Conservation (phyloP, 2,888 invertebrate species). For the Petrolisthes manimaculis region DNA sequence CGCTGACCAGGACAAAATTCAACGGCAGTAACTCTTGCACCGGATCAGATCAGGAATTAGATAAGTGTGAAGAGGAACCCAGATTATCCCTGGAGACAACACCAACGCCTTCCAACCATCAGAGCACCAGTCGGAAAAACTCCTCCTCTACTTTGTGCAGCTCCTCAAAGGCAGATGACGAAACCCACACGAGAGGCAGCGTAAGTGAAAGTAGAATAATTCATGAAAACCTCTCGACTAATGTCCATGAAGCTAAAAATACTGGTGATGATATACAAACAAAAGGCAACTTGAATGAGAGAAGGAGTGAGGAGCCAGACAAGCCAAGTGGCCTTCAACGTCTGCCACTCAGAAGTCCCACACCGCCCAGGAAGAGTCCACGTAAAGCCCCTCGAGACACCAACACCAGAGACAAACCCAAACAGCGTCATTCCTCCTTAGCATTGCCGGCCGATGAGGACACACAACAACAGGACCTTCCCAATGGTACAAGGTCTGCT, state of each 20-base stretch:
- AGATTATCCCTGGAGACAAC: neutral
- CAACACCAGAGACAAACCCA: constrained; percentile 25
- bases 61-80: neutral
- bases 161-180: neutral
- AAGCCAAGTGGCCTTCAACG: constrained; percentile 25
- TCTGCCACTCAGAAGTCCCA: constrained; percentile 54
- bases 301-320: neutral
- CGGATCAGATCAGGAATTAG: constrained; percentile 7
- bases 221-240: too few relatives aligned
- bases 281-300: too few relatives aligned
- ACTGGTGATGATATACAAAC: neutral
- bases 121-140: neutral
- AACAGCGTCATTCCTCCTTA: constrained; percentile 18
- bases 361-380: constrained; percentile 56
- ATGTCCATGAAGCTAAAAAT: too few relatives aligned
- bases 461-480: constrained; percentile 7
- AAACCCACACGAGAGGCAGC: neutral
- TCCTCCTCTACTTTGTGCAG: neutral
- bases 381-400: constrained; percentile 34
- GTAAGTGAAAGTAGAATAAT: neutral
- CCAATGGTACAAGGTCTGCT: constrained; percentile 41
- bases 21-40: neutral
- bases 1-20: constrained; percentile 4
- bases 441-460: constrained; percentile 28
- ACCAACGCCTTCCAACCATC: constrained; percentile 13